A percentile compares a stretch with the other conserved stretches of the same genome.
Conservation (phyloP, 2,888 invertebrate genomes). For the Cephus spinipes region DNA sequence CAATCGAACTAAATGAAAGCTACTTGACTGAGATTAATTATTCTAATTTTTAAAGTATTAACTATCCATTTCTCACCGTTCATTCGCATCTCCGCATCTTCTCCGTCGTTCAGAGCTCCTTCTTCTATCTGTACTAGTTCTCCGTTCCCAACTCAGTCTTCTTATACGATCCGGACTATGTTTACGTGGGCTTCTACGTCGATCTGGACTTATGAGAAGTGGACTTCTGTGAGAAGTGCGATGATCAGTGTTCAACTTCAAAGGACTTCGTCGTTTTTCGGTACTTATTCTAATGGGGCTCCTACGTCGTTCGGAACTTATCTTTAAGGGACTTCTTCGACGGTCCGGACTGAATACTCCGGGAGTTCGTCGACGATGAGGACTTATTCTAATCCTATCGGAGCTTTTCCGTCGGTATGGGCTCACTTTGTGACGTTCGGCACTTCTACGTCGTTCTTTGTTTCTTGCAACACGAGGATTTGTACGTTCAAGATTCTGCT, state of each 20-base stretch:
- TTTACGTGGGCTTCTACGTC: conserved; percentile 31
- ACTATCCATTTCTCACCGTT: conserved; percentile 53
- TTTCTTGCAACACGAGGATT: conserved; percentile 30
- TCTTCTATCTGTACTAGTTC: conserved; percentile 52
- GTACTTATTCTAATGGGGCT: conserved; percentile 36
- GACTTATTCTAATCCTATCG: conserved; percentile 37
- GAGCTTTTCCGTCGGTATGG: conserved; percentile 39
- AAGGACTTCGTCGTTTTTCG: conserved; percentile 39
- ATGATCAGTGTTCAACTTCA: conserved; percentile 6
- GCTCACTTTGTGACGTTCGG: conserved; percentile 39
- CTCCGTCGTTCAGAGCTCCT: conserved; percentile 53
- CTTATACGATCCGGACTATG: conserved; percentile 29
- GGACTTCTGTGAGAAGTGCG: conserved; percentile 13
- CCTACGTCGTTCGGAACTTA: conserved; percentile 46
- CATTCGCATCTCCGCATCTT: conserved; percentile 45
- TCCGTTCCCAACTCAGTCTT: conserved; percentile 49
- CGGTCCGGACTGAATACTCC: conserved; percentile 24
- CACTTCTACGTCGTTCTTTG: conserved; percentile 42
- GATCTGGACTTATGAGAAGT: conserved; percentile 18
- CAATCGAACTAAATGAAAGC: neutral
- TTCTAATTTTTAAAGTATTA: neutral
- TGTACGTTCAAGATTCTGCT: conserved; percentile 43
- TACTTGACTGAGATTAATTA: neutral
- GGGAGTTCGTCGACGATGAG: conserved; percentile 27
- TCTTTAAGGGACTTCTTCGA: conserved; percentile 23